phyloP scores from a whole-genome alignment of 2,888 invertebrate genomes.

The Pyrgus malvae region DNA sequence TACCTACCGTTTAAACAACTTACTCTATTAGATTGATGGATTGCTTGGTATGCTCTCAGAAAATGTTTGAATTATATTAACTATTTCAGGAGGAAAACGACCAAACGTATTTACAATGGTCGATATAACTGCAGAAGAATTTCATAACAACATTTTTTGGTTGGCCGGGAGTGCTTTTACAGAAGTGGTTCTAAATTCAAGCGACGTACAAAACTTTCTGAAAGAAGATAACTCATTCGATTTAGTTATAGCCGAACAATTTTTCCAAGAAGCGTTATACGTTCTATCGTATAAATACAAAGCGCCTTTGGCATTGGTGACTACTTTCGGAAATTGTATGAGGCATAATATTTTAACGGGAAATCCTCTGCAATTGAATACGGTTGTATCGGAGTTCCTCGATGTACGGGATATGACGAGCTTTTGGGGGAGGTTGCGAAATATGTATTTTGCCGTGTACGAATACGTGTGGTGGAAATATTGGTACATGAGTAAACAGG shows the following conservation, averaged over 20 bases:
- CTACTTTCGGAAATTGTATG: conserved; percentile 68
- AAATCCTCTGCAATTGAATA: conserved; percentile 64
- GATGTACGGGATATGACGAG: conserved; percentile 70
- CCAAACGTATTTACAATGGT: conserved; percentile 66
- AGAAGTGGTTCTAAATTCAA: conserved; percentile 56
- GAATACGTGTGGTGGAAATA: conserved; percentile 63
- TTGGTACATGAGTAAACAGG: conserved; percentile 60
- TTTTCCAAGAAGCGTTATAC: conserved; percentile 68
- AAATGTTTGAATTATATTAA: no score
- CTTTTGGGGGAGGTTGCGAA: conserved; percentile 73
- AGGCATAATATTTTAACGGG: conserved; percentile 58
- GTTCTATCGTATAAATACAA: conserved; percentile 67
- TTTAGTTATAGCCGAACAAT: conserved; percentile 69
- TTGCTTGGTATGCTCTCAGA: no score
- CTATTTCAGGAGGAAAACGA: conserved; percentile 51
- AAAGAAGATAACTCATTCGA: conserved; percentile 61
- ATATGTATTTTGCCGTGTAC: conserved; percentile 64
- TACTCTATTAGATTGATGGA: no score
- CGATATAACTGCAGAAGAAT: conserved; percentile 52
- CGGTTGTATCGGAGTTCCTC: conserved; percentile 57
- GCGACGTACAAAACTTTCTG: conserved; percentile 51
- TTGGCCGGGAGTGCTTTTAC: conserved; percentile 58
- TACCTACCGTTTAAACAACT: no score
- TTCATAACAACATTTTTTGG: conserved; percentile 56
- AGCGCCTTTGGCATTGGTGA: conserved; percentile 59